Base-by-base conservation (phyloP, 1,140 invertebrate species). In the Pseudomyrmex flavicornis region DNA sequence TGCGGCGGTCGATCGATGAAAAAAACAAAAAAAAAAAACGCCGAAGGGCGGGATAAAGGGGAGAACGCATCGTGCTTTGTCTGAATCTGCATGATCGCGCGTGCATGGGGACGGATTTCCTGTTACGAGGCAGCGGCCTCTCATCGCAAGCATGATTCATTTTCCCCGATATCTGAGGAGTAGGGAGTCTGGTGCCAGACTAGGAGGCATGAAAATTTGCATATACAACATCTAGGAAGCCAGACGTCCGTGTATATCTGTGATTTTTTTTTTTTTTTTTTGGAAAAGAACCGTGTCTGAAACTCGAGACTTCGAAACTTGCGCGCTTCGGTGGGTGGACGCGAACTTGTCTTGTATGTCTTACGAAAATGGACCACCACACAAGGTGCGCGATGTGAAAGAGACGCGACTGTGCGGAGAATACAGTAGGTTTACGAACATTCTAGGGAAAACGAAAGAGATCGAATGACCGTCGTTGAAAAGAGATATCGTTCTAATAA, bases 91-190 rank as follows among this genome's bases (percentile, higher is more conserved):
- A 74, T 20, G 72, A 73, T 83, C 59, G 9, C 13, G 35, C 50
- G 52, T 48, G 17, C 54, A 50, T 17, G 72, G 75, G 52, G 82
- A 84, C 79, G 70, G 73, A 87, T 88, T 88, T 88, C 87, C 86
- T 82, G 76, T 83, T 88, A 77, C 52, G 77, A 80, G 54, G 66
- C 83, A 79, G 87, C 83, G 74, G 86, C 85, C 82, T 69, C 61
- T 59, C 48, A 35, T 74, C 85, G 66, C 13, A 20, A 35, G 50
- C 56, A 61, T 88, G 88, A 89, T 89, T 89, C 87, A 88, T 82
- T 58, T 59, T 15, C 48, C n/a, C 56, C 35, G 35, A 35, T 5
- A 35, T 35, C 7, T 7, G 35, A 35, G 35, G 17, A 17, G 35
- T 35, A 35, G 35, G 54, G 58, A 4, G 79, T 83, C 59, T 48